Evolutionary conservation across 1,140 invertebrate species (phyloP).

Genomic region (Charaxes varanes): DNA sequence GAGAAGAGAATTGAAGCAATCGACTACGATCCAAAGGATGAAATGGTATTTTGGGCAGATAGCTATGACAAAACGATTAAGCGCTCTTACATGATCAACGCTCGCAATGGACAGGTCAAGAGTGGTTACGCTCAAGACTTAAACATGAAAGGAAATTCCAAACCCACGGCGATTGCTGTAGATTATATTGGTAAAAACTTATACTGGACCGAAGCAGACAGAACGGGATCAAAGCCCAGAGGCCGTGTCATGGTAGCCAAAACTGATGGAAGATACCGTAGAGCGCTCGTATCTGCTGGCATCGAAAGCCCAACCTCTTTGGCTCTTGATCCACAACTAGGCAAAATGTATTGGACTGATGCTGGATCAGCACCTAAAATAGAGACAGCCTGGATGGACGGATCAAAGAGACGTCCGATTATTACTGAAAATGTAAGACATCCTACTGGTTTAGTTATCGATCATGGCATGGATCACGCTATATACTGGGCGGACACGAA

Average conservation of each 20-base stretch:
- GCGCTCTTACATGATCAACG: constrained; percentile 91
- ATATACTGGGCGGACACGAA: constrained; percentile 98
- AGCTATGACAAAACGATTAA: constrained; percentile 92
- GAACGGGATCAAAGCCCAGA: constrained; percentile 80
- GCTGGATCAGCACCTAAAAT: constrained; percentile 89
- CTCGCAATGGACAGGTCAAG: constrained; percentile 83
- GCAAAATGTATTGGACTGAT: constrained; percentile 93
- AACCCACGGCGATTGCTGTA: constrained; percentile 89
- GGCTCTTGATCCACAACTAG: constrained; percentile 89
- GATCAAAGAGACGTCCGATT: constrained; percentile 86
- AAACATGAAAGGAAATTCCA: constrained; percentile 85
- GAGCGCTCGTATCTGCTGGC: constrained; percentile 81
- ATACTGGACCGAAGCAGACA: constrained; percentile 94
- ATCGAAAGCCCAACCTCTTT: constrained; percentile 90
- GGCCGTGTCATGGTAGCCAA: constrained; percentile 90
- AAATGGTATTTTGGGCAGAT: constrained; percentile 96
- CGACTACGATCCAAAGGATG: constrained; percentile 87
- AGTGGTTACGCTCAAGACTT: constrained; percentile 92
- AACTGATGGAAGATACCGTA: constrained; percentile 91
- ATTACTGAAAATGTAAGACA: constrained; percentile 86
- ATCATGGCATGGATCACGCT: constrained; percentile 90
- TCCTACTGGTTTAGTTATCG: constrained; percentile 92
- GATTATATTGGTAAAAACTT: constrained; percentile 95
- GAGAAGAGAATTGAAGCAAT: constrained; percentile 91
- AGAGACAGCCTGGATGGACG: constrained; percentile 96